Evolutionary conservation across 2,888 invertebrate genomes (phyloP), one percentile per base, ranked within the genome.

Genomic region (Anticlea derivata): DNA sequence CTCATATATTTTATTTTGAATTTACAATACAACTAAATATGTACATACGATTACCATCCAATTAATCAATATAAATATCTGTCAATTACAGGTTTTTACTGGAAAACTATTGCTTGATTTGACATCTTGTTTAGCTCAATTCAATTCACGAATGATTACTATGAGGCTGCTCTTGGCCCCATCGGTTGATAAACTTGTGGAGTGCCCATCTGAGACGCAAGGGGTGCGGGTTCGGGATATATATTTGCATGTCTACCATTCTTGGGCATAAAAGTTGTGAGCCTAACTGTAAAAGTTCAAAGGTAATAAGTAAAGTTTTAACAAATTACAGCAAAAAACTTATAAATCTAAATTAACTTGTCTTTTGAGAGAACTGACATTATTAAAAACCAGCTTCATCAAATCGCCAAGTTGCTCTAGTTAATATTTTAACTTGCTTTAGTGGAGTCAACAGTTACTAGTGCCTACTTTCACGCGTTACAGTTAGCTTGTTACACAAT

Each of bases 21-120:
- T 83, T 79, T 80, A 83, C 78, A 85, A 84, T 85, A 78, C 77
- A 74, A 69, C 75, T 81, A 75, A 83, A 79, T 82, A 83, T 84
- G 78, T 82, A 80, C 83, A 84, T 83, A 79, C 69, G 70, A 86
- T 84, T 83, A 83, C 65, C 76, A 77, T 81, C 60, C 75, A 78
- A 80, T 80, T 83, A 80, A 82, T 83, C 75, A 79, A 76, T 75
- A 75, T 69, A 41, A 52, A 73, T 55, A 60, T 58, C 45, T 61
- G 44, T 44, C 48, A 48, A 45, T 44, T 35, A 39, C 35, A 39
- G 44, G 34, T 44, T 52, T 37, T 48, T 38, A 44, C 27, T 20
- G 38, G 30, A 12, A 49, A 23, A 39, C 33, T 27, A 47, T 43
- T 35, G 24, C 47, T 34, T 43, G 24, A 51, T 51, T 46, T 51